Conservation (phyloP, 2,888 invertebrate species). For the Hedychridium roseum region DNA sequence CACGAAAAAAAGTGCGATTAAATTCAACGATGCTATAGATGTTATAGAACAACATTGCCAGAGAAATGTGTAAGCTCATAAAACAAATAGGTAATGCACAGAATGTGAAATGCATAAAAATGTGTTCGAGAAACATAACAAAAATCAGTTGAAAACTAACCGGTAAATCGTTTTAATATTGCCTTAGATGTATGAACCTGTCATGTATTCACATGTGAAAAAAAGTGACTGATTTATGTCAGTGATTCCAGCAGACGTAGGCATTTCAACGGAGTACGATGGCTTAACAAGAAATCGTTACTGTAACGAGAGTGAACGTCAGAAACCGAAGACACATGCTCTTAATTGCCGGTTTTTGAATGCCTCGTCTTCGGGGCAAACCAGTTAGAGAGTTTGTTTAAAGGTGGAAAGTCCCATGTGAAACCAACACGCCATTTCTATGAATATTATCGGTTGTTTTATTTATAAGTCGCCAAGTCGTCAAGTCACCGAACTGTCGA, state of each 20-base stretch:
- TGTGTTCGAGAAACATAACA: too few relatives aligned
- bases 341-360: constrained; percentile 17
- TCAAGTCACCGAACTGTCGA: not conserved
- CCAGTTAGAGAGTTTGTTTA: constrained; percentile 5
- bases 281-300: constrained; percentile 17
- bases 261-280: too few relatives aligned
- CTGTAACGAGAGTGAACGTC: constrained; percentile 37
- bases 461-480: not conserved
- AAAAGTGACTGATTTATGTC: too few relatives aligned
- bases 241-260: too few relatives aligned
- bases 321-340: constrained; percentile 11
- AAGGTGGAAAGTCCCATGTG: constrained; percentile 14
- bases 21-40: not conserved
- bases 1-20: not conserved
- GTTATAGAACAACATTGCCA: not conserved
- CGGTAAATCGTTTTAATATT: too few relatives aligned
- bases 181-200: too few relatives aligned
- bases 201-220: too few relatives aligned
- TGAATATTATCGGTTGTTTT: not conserved
- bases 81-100: too few relatives aligned
- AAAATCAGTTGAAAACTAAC: too few relatives aligned
- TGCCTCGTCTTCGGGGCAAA: constrained; percentile 3
- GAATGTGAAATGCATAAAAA: too few relatives aligned
- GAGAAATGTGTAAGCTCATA: too few relatives aligned
- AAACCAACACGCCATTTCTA: constrained; percentile 5